Evolutionary conservation across 2,113 vertebrate genomes (phyloP).

Genomic region (Laterallus jamaicensis): DNA sequence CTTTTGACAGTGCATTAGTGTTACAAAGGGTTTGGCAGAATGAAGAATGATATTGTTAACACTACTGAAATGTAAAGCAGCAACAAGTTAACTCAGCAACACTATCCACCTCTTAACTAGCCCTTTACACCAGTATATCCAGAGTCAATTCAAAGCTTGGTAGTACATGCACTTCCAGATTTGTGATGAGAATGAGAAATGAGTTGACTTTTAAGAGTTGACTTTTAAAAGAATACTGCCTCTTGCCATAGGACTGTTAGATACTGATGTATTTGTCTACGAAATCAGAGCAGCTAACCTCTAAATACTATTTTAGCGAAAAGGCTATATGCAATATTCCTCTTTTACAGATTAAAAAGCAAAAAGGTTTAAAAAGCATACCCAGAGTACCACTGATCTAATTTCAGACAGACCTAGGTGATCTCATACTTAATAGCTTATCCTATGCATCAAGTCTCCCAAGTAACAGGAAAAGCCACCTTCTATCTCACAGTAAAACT

Average conservation of each 20-base stretch:
- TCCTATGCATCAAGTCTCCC: background rate
- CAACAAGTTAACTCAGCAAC: background rate
- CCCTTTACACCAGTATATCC: background rate
- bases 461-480: background rate
- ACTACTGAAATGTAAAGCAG: background rate
- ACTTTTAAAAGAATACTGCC: background rate
- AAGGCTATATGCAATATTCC: background rate
- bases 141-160: background rate
- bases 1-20: background rate
- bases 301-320: background rate
- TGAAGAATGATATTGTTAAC: background rate
- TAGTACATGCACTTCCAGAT: background rate
- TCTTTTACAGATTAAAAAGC: background rate
- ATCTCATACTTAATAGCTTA: background rate
- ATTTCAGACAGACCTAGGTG: background rate
- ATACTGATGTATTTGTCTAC: background rate
- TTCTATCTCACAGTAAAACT: background rate
- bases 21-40: background rate
- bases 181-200: background rate
- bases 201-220: background rate
- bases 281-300: background rate
- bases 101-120: background rate
- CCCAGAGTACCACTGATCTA: background rate
- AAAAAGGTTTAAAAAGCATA: background rate
- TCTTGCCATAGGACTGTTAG: background rate